Conservation (phyloP, 1,140 invertebrate species). For the Calliphora vicina region DNA sequence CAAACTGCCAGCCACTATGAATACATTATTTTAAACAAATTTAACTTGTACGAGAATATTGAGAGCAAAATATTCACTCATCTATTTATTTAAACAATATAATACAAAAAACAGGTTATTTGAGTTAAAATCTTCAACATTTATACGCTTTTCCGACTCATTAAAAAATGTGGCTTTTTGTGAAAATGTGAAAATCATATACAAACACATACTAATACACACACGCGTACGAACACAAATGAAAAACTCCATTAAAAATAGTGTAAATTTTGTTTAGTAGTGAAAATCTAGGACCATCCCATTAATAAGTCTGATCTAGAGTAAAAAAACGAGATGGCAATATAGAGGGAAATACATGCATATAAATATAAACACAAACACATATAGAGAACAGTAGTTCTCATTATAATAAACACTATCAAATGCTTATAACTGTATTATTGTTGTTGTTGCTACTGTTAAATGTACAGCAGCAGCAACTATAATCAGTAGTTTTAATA, state of each 20-base stretch:
- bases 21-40: no score
- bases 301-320: background rate
- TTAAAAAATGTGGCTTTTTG: constrained; percentile 17
- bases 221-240: background rate
- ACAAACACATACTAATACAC: background rate
- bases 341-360: background rate
- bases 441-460: background rate
- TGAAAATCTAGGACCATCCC: constrained; percentile 23
- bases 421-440: background rate
- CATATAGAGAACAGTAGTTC: background rate
- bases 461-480: constrained; percentile 12
- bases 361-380: background rate
- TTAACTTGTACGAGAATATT: no score
- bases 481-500: constrained; percentile 14
- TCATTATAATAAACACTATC: constrained; percentile 25
- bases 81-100: background rate
- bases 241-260: background rate
- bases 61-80: background rate
- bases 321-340: constrained; percentile 25
- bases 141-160: constrained; percentile 11
- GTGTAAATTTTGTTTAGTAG: background rate
- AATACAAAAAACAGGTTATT: background rate
- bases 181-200: background rate
- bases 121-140: background rate
- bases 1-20: no score